phyloP scores from a whole-genome alignment of 2,113 vertebrate genomes.

The Festucalex cinctus region DNA sequence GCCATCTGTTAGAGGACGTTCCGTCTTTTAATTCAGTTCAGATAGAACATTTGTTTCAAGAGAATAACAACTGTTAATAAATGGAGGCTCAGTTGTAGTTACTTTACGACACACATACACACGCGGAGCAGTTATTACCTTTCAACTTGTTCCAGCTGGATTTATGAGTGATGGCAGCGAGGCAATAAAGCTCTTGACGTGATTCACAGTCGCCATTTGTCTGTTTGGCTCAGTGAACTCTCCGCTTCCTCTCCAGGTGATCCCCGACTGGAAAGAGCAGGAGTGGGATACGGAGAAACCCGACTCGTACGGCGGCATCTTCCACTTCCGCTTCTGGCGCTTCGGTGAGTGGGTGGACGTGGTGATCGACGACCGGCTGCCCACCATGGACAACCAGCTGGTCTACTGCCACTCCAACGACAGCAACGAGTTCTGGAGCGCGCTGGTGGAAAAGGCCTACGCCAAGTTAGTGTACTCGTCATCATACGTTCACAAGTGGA shows the following conservation, averaged over 20 bases:
- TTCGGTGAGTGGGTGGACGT: slow-evolving; percentile 94
- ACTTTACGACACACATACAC: slow-evolving; percentile 16
- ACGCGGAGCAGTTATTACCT: slow-evolving; percentile 37
- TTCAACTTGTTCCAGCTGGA: slow-evolving; percentile 43
- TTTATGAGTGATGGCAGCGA: slow-evolving; percentile 32
- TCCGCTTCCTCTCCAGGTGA: slow-evolving; percentile 76
- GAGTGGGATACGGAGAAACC: slow-evolving; percentile 89
- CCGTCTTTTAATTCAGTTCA: background rate
- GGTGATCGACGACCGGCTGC: slow-evolving; percentile 92
- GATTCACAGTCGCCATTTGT: slow-evolving; percentile 17
- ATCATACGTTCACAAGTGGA: too few relatives aligned
- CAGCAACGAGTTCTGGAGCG: slow-evolving; percentile 95
- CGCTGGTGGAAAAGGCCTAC: slow-evolving; percentile 96
- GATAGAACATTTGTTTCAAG: background rate
- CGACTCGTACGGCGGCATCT: slow-evolving; percentile 83
- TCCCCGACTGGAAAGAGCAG: slow-evolving; percentile 96
- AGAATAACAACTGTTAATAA: slow-evolving; percentile 12
- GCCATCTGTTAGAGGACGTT: background rate
- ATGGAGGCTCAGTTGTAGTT: slow-evolving; percentile 18
- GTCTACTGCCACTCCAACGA: slow-evolving; percentile 98
- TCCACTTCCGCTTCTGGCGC: slow-evolving; percentile 98
- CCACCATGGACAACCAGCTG: slow-evolving; percentile 88
- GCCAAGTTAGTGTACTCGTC: slow-evolving; percentile 85
- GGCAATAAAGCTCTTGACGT: slow-evolving; percentile 39
- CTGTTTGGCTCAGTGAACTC: slow-evolving; percentile 28